phyloP scores from a whole-genome alignment of 2,113 vertebrate genomes.

The Istiophorus platypterus region DNA sequence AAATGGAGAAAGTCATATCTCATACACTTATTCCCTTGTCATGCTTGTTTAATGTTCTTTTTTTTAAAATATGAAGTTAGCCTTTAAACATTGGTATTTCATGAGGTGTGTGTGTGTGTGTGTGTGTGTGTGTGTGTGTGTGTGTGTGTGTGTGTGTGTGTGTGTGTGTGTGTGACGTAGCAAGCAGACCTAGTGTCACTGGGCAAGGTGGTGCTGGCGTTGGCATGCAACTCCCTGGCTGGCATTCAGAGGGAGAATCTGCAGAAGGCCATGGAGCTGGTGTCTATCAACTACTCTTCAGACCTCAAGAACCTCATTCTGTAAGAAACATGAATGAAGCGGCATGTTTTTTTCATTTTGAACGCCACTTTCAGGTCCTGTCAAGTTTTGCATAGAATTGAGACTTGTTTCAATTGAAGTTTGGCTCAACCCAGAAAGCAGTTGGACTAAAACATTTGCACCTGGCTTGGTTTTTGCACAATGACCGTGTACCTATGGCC shows the following conservation, averaged over 20 bases:
- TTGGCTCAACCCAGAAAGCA: not conserved
- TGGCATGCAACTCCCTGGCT: conserved; percentile 98
- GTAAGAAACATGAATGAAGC: conserved; percentile 83
- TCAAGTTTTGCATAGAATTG: not conserved
- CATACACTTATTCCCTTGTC: not conserved
- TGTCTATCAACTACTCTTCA: conserved; percentile 99
- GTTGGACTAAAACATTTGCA: not conserved
- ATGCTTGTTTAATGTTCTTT: not conserved
- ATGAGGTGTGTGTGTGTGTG: conserved; percentile 25
- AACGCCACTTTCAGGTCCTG: not conserved
- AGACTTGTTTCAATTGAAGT: not conserved
- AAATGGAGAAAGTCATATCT: not conserved
- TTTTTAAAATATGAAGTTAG: not conserved
- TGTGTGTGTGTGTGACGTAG: conserved; percentile 74
- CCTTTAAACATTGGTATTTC: conserved; percentile 36
- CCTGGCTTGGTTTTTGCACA: not conserved
- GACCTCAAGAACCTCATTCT: conserved; percentile 99
- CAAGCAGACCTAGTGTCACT: conserved; percentile 99
- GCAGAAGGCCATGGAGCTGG: conserved; percentile 99
- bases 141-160: conserved; percentile 12
- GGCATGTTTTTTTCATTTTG: not conserved
- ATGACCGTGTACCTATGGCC: not conserved
- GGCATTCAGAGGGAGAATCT: conserved; percentile 99
- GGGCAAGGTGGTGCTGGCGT: conserved; percentile 98
- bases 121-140: conserved; percentile 15